Evolutionary conservation across 2,888 invertebrate genomes (phyloP).

Genomic region (Macroteleia sp.): DNA sequence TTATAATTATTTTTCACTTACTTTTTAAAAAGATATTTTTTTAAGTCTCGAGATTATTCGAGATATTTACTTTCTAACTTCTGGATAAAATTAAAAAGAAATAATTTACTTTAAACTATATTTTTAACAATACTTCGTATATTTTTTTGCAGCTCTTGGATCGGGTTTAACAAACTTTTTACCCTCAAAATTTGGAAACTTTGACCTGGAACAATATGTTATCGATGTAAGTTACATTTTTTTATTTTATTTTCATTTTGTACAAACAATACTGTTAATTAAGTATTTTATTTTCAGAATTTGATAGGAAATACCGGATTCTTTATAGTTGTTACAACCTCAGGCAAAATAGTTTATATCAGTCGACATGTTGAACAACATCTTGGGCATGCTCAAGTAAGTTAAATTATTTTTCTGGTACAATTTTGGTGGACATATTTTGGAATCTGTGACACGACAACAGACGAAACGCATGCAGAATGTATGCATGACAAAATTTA

Average conservation of each 20-base stretch:
- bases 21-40: too few relatives aligned
- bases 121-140: too few relatives aligned
- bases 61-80: too few relatives aligned
- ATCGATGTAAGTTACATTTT: slow-evolving; percentile 84
- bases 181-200: slow-evolving; percentile 73
- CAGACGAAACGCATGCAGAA: slow-evolving; percentile 10
- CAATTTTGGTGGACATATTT: slow-evolving; percentile 15
- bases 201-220: slow-evolving; percentile 81
- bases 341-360: slow-evolving; percentile 93
- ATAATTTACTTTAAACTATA: too few relatives aligned
- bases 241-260: too few relatives aligned
- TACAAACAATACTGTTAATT: not conserved
- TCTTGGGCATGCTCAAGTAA: slow-evolving; percentile 93
- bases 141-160: slow-evolving; percentile 74
- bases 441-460: not conserved
- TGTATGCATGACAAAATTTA: slow-evolving; percentile 4
- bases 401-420: slow-evolving; percentile 3
- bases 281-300: slow-evolving; percentile 80
- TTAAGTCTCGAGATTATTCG: too few relatives aligned
- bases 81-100: too few relatives aligned
- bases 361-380: slow-evolving; percentile 93
- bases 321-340: slow-evolving; percentile 90
- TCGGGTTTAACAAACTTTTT: slow-evolving; percentile 71
- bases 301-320: slow-evolving; percentile 89
- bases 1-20: too few relatives aligned